A percentile compares a stretch with the other conserved stretches of the same genome.
These are phyloP conservation scores for Nomada ruficornis DNA, from an alignment of 2,888 invertebrate species.

Conservation along the genomic window DNA sequence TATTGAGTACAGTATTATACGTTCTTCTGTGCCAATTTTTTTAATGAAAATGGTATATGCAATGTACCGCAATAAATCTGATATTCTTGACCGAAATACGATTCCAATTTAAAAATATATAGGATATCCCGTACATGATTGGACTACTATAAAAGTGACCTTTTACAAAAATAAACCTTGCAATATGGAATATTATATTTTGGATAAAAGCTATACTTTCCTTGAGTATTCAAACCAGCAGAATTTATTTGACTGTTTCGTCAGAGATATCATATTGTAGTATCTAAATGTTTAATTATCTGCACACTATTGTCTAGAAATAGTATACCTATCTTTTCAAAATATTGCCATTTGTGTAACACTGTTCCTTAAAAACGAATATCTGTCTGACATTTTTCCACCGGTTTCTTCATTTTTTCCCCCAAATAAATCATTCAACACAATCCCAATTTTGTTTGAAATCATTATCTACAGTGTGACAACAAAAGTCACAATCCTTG, in stretches of 20 bases:
- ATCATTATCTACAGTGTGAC: not conserved
- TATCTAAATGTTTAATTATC: not conserved
- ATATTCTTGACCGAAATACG: too few species aligned
- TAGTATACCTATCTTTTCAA: not conserved
- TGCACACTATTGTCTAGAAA: not conserved
- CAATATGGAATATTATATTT: too few species aligned
- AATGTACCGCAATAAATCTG: too few species aligned
- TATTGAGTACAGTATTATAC: not conserved
- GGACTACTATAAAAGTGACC: too few species aligned
- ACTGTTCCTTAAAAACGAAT: not conserved
- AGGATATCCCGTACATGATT: too few species aligned
- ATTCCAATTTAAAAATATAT: too few species aligned
- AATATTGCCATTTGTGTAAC: not conserved
- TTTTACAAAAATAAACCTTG: too few species aligned
- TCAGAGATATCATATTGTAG: not conserved
- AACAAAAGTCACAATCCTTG: conserved; percentile 28
- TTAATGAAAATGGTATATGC: too few species aligned
- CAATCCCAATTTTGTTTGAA: conserved; percentile 56
- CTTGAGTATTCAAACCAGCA: too few species aligned
- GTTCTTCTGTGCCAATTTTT: not conserved
- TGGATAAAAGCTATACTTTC: too few species aligned
- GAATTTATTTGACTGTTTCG: too few species aligned
- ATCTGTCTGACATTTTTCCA: conserved; percentile 35
- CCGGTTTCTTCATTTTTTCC: conserved; percentile 27
- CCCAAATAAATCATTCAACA: conserved; percentile 22